These are phyloP conservation scores for Lordiphosa stackelbergi DNA, from an alignment of 1,140 invertebrate genomes.

Conservation along the genomic window DNA sequence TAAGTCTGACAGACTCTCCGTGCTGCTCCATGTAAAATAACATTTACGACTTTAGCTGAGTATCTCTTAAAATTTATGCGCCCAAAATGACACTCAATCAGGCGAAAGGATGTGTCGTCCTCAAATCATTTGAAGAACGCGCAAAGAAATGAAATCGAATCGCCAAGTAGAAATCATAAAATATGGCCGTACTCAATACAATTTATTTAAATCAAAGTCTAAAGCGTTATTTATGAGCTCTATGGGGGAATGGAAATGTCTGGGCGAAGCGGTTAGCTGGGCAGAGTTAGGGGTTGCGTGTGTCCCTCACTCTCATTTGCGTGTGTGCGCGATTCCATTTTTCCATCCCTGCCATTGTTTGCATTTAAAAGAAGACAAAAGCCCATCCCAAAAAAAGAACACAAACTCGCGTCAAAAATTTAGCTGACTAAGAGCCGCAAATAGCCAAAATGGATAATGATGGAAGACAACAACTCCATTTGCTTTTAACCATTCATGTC, in stretches of 20 bases:
- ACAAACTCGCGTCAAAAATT: slow-evolving; percentile 63
- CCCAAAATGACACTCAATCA: slow-evolving; percentile 47
- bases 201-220: slow-evolving; percentile 75
- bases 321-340: slow-evolving; percentile 26
- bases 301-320: slow-evolving; percentile 2
- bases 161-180: slow-evolving; percentile 65
- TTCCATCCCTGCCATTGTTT: slow-evolving; percentile 59
- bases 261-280: slow-evolving; percentile 12
- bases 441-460: slow-evolving; percentile 19
- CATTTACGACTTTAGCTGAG: slow-evolving; percentile 8
- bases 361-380: slow-evolving; percentile 70
- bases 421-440: slow-evolving; percentile 61
- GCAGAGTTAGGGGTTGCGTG: slow-evolving; percentile 30
- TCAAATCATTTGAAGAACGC: background rate
- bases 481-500: slow-evolving; percentile 61
- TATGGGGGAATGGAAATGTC: slow-evolving; percentile 7
- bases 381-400: slow-evolving; percentile 63
- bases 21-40: background rate
- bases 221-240: slow-evolving; percentile 73
- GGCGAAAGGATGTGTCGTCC: slow-evolving; percentile 18
- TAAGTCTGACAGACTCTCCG: no score
- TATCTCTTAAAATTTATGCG: slow-evolving; percentile 44
- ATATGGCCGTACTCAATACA: slow-evolving; percentile 70
- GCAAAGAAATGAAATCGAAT: slow-evolving; percentile 35
- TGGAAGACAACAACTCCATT: slow-evolving; percentile 54